Evolutionary conservation across 2,113 vertebrate genomes (phyloP).

Genomic region (Ardeotis arabs): DNA sequence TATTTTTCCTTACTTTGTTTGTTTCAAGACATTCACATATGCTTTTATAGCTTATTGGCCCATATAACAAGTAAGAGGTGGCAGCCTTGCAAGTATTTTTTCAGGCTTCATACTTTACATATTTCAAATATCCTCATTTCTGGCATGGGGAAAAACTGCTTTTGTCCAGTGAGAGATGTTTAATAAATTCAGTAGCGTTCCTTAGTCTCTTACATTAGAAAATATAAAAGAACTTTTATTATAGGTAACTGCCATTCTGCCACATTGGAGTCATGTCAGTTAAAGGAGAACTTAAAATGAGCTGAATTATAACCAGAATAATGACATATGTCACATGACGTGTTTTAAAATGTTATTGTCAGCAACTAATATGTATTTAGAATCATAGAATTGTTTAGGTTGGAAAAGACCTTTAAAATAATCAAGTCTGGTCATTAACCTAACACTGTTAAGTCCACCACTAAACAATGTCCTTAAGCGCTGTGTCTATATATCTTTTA

Average conservation of each 20-base stretch:
- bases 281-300: not conserved
- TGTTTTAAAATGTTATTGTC: constrained; percentile 34
- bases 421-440: rapidly evolving
- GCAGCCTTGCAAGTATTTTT: not conserved
- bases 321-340: not conserved
- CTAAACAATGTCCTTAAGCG: rapidly evolving
- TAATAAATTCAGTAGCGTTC: constrained; percentile 14
- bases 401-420: not conserved
- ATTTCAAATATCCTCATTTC: not conserved
- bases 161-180: not conserved
- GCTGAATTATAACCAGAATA: not conserved
- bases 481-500: not conserved
- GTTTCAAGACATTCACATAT: not conserved
- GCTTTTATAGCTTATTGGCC: not conserved
- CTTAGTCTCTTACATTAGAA: not conserved
- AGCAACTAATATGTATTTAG: not conserved
- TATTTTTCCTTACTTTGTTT: not conserved
- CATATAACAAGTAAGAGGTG: not conserved
- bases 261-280: not conserved
- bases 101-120: not conserved
- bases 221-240: not conserved
- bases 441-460: not conserved
- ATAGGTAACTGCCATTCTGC: not conserved
- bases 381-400: not conserved
- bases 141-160: not conserved